Conservation (phyloP, 2,797 vertebrate genomes). For the Crenichthys baileyi region DNA sequence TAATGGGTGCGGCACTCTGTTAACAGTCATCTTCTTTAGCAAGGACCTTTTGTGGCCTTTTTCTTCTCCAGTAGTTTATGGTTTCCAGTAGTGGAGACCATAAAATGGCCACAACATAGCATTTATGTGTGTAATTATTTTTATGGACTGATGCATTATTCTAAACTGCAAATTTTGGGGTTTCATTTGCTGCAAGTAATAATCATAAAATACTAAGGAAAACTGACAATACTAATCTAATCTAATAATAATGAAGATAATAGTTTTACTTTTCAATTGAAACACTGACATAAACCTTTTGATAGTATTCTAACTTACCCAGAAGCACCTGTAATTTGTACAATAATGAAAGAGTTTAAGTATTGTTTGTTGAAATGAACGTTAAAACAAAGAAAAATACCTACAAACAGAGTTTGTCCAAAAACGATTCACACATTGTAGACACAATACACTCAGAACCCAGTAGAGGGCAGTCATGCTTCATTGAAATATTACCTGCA, state of each 20-base stretch:
- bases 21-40: no score
- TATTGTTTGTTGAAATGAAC: not conserved
- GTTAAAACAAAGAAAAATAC: not conserved
- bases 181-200: no score
- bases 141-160: no score
- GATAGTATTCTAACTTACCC: no score
- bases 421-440: not conserved
- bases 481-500: conserved; percentile 45
- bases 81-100: not conserved
- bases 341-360: no score
- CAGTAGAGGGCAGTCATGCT: conserved; percentile 76
- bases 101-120: not conserved
- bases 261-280: no score
- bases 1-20: not conserved
- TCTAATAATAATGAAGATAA: no score
- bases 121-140: not conserved
- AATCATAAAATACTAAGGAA: no score
- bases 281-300: no score
- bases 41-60: not conserved
- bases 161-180: no score
- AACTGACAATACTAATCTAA: no score
- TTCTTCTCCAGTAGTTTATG: not conserved
- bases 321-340: no score
- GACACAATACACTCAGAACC: conserved; percentile 44
- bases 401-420: not conserved